Evolutionary conservation across 2,888 invertebrate species (phyloP), one percentile per base, ranked within the genome.

Genomic region (Lasioglossum malachurum): DNA sequence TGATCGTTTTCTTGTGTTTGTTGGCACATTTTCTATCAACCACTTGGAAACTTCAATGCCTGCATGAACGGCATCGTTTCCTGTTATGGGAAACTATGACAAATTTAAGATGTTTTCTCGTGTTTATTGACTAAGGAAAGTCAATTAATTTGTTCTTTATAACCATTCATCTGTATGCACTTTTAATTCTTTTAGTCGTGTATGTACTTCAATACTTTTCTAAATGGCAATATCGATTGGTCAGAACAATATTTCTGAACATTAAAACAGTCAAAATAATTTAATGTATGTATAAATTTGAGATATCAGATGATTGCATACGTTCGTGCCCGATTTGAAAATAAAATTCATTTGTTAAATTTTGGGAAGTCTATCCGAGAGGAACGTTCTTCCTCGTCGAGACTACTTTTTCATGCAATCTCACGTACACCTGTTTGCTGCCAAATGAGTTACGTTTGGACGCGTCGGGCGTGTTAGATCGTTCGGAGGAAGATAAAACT

Each of bases 391-490:
- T 82, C 69, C 57, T 60, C 49, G 82, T 27, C 72, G 75, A n/a
- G 77, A 41, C 78, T 86, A 64, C 44, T 60, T 80, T 84, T 88
- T 85, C 87, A 78, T 84, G 78, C 78, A 78, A 76, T 80, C 84
- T 86, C 83, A 80, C 78, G 87, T 82, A 83, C 79, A 87, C 80
- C 83, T 83, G 83, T 84, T 84, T 80, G 71, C 75, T 80, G 82
- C 60, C 83, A 86, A 90, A 83, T 86, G 84, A 84, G 83, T 83
- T 80, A 80, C 86, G 84, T 85, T 87, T 87, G 84, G 78, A 81
- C 80, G 73, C 74, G 78, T 80, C 83, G 78, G 84, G 77, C 82
- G 82, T 82, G 85, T 80, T 71, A 60, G 53, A 80, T 78, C 75
- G 81, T 84, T 53, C 83, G 3, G 74, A 78, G 78, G 69, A 64